Base-by-base conservation (phyloP, 2,888 invertebrate species). In the Euplexia lucipara region DNA sequence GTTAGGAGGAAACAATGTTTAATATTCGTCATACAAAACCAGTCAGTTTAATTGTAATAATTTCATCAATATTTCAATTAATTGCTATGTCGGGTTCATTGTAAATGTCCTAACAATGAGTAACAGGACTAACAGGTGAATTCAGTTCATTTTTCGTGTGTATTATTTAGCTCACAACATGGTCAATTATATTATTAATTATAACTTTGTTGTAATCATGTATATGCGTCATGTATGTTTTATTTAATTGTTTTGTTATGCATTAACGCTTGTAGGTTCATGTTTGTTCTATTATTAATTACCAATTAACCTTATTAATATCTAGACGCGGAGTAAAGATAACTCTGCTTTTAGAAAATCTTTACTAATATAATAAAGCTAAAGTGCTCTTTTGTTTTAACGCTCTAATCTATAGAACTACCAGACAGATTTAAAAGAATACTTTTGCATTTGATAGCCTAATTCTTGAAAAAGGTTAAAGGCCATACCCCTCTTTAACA, bases 11-110 rank as follows among this genome's bases (percentile, higher is more conserved):
- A 62, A 56, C 12, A 3, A 41, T 45, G 22, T n/a, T n/a, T 42
- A 65, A 68, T 39, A 69, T 71, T 73, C 45, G 64, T 80, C 73
- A 76, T 49, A 20, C 34, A 22, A 37, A 52, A 51, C 35, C 41
- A 22, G 32, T 39, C 56, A 52, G 6, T 66, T 60, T 63, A 71
- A 69, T 70, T 67, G 52, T 49, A 65, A 65, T 49, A 51, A 67
- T 60, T 60, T 61, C 54, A 57, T 49, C 48, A 60, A 48, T 61
- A 59, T 51, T 71, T 42, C 63, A 51, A 58, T 74, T 34, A 51
- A 48, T 64, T 60, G 59, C 58, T 63, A 53, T 10, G 32, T 52
- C 10, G n/a, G 14, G 18, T 68, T 57, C 41, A 49, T 47, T 61
- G 41, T 57, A 44, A 72, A 66, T 59, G 9, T n/a, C 18, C 32